phyloP scores from a whole-genome alignment of 2,113 vertebrate species.

The Neolamprologus hecqui region DNA sequence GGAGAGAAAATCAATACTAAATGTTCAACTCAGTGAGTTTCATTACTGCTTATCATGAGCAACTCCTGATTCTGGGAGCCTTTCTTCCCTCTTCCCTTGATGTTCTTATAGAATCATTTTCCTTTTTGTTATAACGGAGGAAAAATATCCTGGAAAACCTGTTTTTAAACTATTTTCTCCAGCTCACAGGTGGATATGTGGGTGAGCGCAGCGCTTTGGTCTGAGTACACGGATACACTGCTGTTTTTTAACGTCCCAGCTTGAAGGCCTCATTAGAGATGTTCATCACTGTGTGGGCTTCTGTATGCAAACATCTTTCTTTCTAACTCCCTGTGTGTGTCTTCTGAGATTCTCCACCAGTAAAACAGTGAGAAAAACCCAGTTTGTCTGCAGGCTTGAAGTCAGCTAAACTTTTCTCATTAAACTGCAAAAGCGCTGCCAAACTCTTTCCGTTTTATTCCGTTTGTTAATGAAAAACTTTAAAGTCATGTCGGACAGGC shows the following conservation, averaged over 20 bases:
- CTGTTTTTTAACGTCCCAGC: neutral
- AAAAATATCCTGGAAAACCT: neutral
- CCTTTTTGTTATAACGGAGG: neutral
- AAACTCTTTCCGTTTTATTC: conserved; percentile 2
- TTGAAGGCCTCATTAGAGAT: conserved; percentile 25
- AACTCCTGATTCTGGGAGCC: neutral
- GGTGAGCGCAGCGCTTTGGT: neutral
- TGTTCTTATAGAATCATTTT: neutral
- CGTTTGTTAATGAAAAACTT: conserved; percentile 1
- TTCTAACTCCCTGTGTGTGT: neutral
- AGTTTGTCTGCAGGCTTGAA: neutral
- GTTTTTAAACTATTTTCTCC: neutral
- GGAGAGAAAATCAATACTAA: conserved; percentile 41
- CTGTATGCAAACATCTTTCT: neutral
- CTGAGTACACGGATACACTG: neutral
- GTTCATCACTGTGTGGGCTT: conserved; percentile 1
- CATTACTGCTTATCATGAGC: conserved; percentile 16
- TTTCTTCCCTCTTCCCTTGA: neutral
- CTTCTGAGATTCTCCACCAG: neutral
- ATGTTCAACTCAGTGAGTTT: neutral
- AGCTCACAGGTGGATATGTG: neutral
- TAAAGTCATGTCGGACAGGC: neutral
- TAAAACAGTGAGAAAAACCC: neutral
- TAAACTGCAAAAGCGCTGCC: neutral
- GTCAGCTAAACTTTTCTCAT: conserved; percentile 14